Evolutionary conservation across 2,797 vertebrate genomes (phyloP).

Genomic region (Melanotaenia pygmaea): DNA sequence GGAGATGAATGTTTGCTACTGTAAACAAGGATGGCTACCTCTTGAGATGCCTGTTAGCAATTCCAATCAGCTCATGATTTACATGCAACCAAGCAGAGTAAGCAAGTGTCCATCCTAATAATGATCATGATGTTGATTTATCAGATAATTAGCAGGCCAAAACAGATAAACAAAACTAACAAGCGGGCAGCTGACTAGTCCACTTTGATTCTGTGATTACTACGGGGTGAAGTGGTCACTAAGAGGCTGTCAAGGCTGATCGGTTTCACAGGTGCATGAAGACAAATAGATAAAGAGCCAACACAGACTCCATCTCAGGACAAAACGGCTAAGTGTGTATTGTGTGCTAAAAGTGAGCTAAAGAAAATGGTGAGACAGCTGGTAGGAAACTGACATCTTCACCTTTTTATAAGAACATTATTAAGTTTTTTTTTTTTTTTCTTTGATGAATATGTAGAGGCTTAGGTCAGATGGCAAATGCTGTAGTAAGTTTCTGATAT

Average conservation of each 20-base stretch:
- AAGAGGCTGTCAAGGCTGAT: slow-evolving; percentile 44
- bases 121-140: slow-evolving; percentile 66
- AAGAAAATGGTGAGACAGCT: too few relatives aligned
- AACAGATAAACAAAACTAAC: slow-evolving; percentile 63
- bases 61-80: slow-evolving; percentile 61
- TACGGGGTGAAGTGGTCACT: slow-evolving; percentile 53
- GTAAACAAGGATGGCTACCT: slow-evolving; percentile 24
- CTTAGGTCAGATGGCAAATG: too few relatives aligned
- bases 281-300: slow-evolving; percentile 5
- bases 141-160: slow-evolving; percentile 66
- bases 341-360: not conserved
- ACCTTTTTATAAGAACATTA: too few relatives aligned
- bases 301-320: not conserved
- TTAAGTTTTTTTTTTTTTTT: too few relatives aligned
- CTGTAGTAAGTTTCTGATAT: too few relatives aligned
- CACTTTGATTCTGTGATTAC: slow-evolving; percentile 44
- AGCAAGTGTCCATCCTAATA: slow-evolving; percentile 69
- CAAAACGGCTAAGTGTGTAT: not conserved
- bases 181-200: slow-evolving; percentile 43
- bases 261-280: not conserved
- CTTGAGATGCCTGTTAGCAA: slow-evolving; percentile 13
- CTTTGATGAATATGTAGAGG: too few relatives aligned
- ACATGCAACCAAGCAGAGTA: slow-evolving; percentile 58
- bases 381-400: too few relatives aligned
- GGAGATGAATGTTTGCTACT: slow-evolving; percentile 1